phyloP scores from a whole-genome alignment of 2,113 vertebrate species.

The Muntiacus reevesi region DNA sequence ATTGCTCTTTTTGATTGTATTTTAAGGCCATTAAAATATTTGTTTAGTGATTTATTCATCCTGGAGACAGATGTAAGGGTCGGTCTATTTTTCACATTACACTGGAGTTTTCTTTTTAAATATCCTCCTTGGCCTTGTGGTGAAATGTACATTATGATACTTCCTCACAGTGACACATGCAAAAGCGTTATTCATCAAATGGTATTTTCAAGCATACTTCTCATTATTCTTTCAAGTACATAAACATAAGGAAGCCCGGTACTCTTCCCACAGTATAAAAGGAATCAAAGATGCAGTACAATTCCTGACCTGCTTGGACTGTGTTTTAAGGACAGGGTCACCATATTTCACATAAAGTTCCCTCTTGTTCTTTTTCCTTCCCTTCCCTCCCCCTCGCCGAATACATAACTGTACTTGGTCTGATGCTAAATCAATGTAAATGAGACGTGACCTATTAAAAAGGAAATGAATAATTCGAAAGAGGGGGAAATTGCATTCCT shows the following conservation, averaged over 20 bases:
- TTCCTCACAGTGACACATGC: slow-evolving; percentile 36
- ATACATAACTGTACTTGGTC: slow-evolving; percentile 43
- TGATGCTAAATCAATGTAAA: slow-evolving; percentile 75
- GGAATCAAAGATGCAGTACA: background rate
- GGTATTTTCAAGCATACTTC: slow-evolving; percentile 38
- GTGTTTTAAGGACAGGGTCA: background rate
- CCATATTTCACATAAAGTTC: slow-evolving; percentile 8
- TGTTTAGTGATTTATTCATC: slow-evolving; percentile 65
- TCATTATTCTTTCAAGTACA: slow-evolving; percentile 42
- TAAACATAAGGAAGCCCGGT: slow-evolving; percentile 24
- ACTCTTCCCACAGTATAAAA: background rate
- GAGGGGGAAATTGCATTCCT: slow-evolving; percentile 54
- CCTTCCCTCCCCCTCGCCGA: background rate
- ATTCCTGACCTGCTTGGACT: background rate
- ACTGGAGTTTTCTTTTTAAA: slow-evolving; percentile 61
- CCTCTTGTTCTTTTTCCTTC: slow-evolving; percentile 8
- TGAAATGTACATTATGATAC: slow-evolving; percentile 20
- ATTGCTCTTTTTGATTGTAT: slow-evolving; percentile 40
- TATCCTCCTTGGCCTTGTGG: slow-evolving; percentile 49
- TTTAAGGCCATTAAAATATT: slow-evolving; percentile 66
- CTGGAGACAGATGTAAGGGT: slow-evolving; percentile 47
- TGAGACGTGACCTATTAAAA: slow-evolving; percentile 75
- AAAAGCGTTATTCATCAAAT: slow-evolving; percentile 43
- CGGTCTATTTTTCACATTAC: slow-evolving; percentile 51
- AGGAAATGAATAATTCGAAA: slow-evolving; percentile 72